Evolutionary conservation across 1,140 invertebrate genomes (phyloP).

Genomic region (Galleria mellonella): DNA sequence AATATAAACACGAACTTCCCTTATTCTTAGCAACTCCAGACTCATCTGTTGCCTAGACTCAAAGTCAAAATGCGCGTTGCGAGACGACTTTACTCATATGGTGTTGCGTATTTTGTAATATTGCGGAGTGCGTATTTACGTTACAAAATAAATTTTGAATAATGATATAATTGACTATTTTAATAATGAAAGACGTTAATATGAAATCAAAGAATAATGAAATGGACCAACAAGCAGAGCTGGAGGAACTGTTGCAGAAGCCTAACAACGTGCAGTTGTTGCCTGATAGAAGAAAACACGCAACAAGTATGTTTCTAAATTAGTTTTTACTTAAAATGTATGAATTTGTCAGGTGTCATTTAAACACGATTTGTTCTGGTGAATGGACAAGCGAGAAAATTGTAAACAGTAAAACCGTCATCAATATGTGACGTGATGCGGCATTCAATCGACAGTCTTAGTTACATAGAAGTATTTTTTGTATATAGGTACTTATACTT

Average conservation of each 20-base stretch:
- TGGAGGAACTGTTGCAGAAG: slow-evolving; percentile 53
- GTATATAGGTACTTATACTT: too few species aligned
- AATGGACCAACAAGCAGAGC: slow-evolving; percentile 28
- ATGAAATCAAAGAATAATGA: slow-evolving; percentile 32
- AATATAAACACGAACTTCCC: slow-evolving; percentile 27
- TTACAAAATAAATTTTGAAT: background rate
- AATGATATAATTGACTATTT: background rate
- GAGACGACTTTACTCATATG: background rate
- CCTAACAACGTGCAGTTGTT: slow-evolving; percentile 25
- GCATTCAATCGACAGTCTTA: too few species aligned
- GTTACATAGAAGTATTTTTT: too few species aligned
- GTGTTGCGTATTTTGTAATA: background rate
- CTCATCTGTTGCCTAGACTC: slow-evolving; percentile 30
- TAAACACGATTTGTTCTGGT: slow-evolving; percentile 45
- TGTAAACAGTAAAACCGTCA: too few species aligned
- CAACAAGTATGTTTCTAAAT: slow-evolving; percentile 39
- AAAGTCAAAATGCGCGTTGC: background rate
- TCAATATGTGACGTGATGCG: too few species aligned
- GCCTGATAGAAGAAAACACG: slow-evolving; percentile 28
- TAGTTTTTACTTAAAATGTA: too few species aligned
- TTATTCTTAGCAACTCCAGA: slow-evolving; percentile 17
- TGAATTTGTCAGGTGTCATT: slow-evolving; percentile 24
- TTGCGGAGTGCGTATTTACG: background rate
- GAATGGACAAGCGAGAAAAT: slow-evolving; percentile 18
- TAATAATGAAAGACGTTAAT: slow-evolving; percentile 24